These are phyloP conservation scores for Diceros bicornis DNA, from an alignment of 2,797 vertebrate species.

Conservation along the genomic window DNA sequence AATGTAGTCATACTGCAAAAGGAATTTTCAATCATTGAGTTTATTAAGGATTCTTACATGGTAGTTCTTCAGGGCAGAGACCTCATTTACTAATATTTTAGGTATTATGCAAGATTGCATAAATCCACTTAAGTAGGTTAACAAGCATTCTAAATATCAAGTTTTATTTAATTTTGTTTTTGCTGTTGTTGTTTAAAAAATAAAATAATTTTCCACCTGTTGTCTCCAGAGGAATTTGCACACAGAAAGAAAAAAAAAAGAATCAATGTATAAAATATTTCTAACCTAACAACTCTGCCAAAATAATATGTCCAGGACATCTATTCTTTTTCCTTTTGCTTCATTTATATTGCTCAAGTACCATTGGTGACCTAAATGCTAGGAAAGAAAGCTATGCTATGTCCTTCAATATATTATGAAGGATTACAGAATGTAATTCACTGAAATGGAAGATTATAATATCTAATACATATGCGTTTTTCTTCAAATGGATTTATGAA, in stretches of 20 bases:
- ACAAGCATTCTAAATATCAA: conserved; percentile 54
- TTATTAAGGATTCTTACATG: conserved; percentile 58
- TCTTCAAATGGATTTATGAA: conserved; percentile 78
- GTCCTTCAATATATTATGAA: conserved; percentile 79
- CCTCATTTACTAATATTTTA: conserved; percentile 64
- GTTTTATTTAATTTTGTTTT: conserved; percentile 36
- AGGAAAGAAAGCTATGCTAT: conserved; percentile 50
- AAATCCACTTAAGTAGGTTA: conserved; percentile 32
- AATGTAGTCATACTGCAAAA: conserved; percentile 48
- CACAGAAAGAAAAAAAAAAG: not conserved
- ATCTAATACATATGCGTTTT: conserved; percentile 78
- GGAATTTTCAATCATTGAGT: conserved; percentile 33
- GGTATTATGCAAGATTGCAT: not conserved
- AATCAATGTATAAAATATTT: conserved; percentile 44
- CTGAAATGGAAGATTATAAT: conserved; percentile 74
- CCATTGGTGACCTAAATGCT: conserved; percentile 64
- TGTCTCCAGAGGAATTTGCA: not conserved
- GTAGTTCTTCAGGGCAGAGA: not conserved
- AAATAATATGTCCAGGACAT: conserved; percentile 20
- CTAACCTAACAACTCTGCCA: conserved; percentile 16
- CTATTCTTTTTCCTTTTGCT: conserved; percentile 32
- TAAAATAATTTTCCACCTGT: not conserved
- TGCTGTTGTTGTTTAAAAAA: conserved; percentile 6
- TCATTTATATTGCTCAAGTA: conserved; percentile 69
- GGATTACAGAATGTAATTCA: conserved; percentile 80